Evolutionary conservation across 2,113 vertebrate genomes (phyloP), one percentile per base, ranked within the genome.

Genomic region (Aspidoscelis tigris): DNA sequence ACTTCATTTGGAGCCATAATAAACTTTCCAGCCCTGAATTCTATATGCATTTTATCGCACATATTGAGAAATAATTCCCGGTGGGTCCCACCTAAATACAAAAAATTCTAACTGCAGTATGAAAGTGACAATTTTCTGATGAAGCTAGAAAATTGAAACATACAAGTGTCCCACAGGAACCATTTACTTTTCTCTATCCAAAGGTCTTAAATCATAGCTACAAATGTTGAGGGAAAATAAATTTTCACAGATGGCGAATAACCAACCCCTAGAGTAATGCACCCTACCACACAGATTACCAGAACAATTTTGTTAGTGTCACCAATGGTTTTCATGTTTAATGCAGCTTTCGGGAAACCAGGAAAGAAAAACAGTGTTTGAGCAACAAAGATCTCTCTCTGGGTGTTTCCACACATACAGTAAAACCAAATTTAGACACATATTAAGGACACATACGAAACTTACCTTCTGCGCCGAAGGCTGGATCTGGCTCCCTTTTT

Each of bases 211-310:
- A 84, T 73, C 77, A 81, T 10, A 85, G 58, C 71, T 84, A 14
- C 61, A 72, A 61, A 43, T 85, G 86, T 50, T 80, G 61, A 78
- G 83, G 79, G 55, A 90, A 92, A 89, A 90, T 24, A 87, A 72
- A 24, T 80, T 70, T 85, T 86, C 70, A 81, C 71, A 71, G 53
- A 81, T 81, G 44, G 1, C 39, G 75, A 87, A 82, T 66, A 74
- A 78, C 47, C 68, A 77, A 0, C 0, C 55, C 66, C 68, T 80
- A 61, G 12, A 61, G 58, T 61, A 61, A 61, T 12, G 18, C 85
- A 88, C 83, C 86, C 88, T 41, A 72, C 14, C 1, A 0, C 24
- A 44, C 2, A 33, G 44, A 79, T 87, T 44, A 20, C 43, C 75
- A 77, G 1, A 80, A 33, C 47, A 24, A 0, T 10, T 26, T 86